Evolutionary conservation across 2,888 invertebrate species (phyloP).

Genomic region (Pollenia griseotomentosa): DNA sequence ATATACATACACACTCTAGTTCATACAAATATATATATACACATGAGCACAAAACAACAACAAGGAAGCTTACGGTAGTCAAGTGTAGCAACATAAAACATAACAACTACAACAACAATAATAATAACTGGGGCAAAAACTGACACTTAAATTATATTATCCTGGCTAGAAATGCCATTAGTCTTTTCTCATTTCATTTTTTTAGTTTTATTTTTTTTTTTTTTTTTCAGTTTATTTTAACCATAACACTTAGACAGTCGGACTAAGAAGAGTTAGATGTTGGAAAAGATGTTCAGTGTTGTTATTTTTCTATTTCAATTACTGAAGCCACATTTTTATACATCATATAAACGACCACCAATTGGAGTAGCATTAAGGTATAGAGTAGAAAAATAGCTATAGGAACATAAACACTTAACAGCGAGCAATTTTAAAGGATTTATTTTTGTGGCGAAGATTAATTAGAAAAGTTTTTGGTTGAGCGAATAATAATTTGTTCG

Average conservation of each 20-base stretch:
- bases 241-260: constrained; percentile 20
- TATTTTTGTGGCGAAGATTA: neutral
- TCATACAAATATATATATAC: neutral
- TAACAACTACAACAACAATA: constrained; percentile 59
- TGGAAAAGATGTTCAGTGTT: neutral
- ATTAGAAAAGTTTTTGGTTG: neutral
- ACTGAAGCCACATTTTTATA: constrained; percentile 26
- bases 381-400: neutral
- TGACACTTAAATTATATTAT: constrained; percentile 82
- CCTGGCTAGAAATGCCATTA: constrained; percentile 74
- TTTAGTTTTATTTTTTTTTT: neutral
- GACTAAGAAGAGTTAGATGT: neutral
- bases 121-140: constrained; percentile 76
- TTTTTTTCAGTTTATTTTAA: constrained; percentile 1
- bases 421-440: neutral
- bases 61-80: constrained; percentile 62
- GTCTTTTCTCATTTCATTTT: constrained; percentile 31
- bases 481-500: too few species aligned
- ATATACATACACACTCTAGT: neutral
- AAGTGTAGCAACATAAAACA: constrained; percentile 71
- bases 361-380: neutral
- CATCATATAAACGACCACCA: neutral
- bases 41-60: neutral
- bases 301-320: constrained; percentile 32
- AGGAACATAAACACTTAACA: neutral